phyloP scores from a whole-genome alignment of 2,797 vertebrate species.

The Scomberomorus guttatus region DNA sequence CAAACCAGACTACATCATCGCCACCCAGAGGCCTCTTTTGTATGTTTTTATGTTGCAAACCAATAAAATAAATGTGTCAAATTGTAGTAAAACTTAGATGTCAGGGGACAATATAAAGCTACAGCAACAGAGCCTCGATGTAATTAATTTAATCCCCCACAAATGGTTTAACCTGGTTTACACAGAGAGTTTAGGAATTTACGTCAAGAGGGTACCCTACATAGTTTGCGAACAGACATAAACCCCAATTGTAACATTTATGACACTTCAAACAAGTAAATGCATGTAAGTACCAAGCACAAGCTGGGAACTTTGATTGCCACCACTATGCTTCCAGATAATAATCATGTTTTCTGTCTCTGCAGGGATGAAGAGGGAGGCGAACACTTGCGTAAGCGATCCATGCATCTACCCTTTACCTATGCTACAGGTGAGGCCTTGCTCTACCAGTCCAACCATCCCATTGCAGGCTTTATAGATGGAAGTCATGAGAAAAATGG shows the following conservation, averaged over 20 bases:
- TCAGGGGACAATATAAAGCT: too few species aligned
- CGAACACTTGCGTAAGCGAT: conserved; percentile 87
- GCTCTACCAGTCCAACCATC: conserved; percentile 86
- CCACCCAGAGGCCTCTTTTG: conserved; percentile 86
- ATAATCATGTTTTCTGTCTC: conserved; percentile 16
- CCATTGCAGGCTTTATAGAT: conserved; percentile 76
- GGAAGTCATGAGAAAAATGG: conserved; percentile 74
- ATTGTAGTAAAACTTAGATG: background rate
- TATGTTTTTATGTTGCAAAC: conserved; percentile 73
- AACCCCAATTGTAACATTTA: background rate
- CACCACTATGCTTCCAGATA: too few species aligned
- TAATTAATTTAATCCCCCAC: too few species aligned
- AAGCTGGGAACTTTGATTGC: background rate
- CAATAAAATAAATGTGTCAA: background rate
- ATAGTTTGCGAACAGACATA: background rate
- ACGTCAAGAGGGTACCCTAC: background rate
- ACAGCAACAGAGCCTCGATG: too few species aligned
- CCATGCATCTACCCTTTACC: conserved; percentile 88
- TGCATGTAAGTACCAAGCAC: background rate
- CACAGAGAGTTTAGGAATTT: background rate
- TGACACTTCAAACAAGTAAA: background rate
- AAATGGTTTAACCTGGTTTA: background rate
- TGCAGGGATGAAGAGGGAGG: conserved; percentile 89
- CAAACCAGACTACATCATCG: conserved; percentile 88
- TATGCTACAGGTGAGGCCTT: conserved; percentile 89